Base-by-base conservation (phyloP, 2,113 vertebrate genomes). In the Gymnogyps californianus region DNA sequence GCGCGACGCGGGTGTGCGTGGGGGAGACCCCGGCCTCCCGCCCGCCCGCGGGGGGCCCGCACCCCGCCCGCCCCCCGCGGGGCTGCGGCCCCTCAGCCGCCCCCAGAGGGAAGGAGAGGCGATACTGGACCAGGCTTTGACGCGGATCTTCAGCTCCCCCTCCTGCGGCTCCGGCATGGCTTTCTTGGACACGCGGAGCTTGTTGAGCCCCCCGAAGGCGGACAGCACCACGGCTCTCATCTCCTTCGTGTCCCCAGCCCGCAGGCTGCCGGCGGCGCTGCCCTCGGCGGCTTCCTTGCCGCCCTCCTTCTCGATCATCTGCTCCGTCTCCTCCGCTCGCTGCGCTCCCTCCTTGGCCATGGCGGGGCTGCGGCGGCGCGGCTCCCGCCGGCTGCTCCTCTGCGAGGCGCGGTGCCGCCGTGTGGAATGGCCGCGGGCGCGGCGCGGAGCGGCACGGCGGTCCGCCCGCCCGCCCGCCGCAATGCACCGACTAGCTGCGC, bases 111-210 rank as follows among this genome's bases (percentile, higher is more conserved):
- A n/a, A 42, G 28, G 42, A 84, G 59, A 58, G 66, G 75, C 47
- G 75, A 88, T 95, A 91, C 81, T 97, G 57, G 59, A 99, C 99
- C 99, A 99, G 95, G 99, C 99, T 99, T 99, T 99, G 96, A 99
- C 99, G 93, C 99, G 99, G 96, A 99, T 99, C 98, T 99, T 99
- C 94, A 99, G 98, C 97, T 99, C 99, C n/a, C 99, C 98, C 59
- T 99, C 98, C 97, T 98, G 99, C 3, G 99, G 99, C 97, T 99
- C 99, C 26, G 99, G 99, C 99, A 99, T 99, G 87, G 98, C 95
- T 98, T 98, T 99, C 98, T 98, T 98, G 97, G 98, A 97, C 38
- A 99, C 99, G 96, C 99, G 97, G 97, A 99, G 99, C 99, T 99
- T 99, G 98, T 99, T 99, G 49, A 99, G 98, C 74, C 99, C 99